Percentiles rank a stretch among this genome's conserved stretches.
phyloP scores from a whole-genome alignment of 2,797 vertebrate species.

The Anabacerthia variegaticeps region DNA sequence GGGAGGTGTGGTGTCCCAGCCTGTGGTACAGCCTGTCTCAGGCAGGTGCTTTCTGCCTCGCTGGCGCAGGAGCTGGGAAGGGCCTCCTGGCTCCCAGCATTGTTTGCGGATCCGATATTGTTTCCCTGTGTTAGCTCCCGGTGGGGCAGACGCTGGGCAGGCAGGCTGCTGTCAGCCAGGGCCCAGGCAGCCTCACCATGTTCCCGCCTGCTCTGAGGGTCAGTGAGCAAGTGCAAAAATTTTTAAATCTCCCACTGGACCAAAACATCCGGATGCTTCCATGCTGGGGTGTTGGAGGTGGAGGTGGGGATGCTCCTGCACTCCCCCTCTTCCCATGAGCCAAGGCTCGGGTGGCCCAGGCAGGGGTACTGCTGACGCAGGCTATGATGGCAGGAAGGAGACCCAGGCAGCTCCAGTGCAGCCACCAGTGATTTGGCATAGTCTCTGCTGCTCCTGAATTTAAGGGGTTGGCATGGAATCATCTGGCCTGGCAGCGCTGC shows the following conservation, averaged over 20 bases:
- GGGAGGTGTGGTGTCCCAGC: background rate
- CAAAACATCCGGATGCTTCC: background rate
- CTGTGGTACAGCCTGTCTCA: background rate
- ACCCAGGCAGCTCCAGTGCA: rapidly evolving
- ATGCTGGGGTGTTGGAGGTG: background rate
- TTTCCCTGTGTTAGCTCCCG: background rate
- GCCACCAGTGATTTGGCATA: background rate
- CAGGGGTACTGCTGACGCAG: background rate
- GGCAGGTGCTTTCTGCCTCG: slow-evolving; percentile 4
- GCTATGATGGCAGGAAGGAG: background rate
- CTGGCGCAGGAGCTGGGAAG: background rate
- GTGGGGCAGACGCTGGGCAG: background rate
- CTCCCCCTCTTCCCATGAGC: background rate
- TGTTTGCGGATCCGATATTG: background rate
- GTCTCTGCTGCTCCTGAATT: background rate
- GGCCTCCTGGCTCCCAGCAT: background rate
- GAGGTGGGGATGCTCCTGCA: background rate
- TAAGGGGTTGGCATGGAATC: background rate
- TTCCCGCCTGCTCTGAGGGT: background rate
- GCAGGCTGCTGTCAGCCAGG: background rate
- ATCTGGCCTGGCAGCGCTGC: background rate
- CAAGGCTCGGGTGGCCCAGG: background rate
- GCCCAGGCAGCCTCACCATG: rapidly evolving
- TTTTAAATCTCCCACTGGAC: background rate
- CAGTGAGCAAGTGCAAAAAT: background rate